A percentile compares a stretch with the other conserved stretches of the same genome.
These are phyloP conservation scores for Myotis yumanensis DNA, from an alignment of 2,113 vertebrate species.

Conservation along the genomic window DNA sequence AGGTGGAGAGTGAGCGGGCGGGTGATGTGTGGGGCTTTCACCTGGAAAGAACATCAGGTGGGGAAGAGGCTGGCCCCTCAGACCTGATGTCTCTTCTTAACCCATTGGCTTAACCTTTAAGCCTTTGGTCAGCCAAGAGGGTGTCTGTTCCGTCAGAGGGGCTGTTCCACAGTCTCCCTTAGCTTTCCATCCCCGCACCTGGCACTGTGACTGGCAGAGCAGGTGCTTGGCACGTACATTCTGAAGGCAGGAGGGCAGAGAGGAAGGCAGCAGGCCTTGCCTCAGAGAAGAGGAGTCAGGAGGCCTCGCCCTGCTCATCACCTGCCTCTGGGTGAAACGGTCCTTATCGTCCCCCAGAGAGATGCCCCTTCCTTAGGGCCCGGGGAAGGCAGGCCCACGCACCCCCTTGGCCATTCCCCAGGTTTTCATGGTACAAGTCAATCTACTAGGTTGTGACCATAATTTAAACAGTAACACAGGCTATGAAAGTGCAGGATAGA, in stretches of 20 bases:
- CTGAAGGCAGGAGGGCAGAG: not conserved
- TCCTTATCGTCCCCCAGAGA: not conserved
- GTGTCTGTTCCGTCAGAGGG: not conserved
- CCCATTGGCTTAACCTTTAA: not conserved
- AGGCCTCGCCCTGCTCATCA: not conserved
- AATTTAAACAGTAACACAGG: not conserved
- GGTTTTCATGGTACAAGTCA: not conserved
- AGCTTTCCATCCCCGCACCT: not conserved
- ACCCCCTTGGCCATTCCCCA: not conserved
- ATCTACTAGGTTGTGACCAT: not conserved
- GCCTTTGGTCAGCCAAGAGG: not conserved
- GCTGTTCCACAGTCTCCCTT: not conserved
- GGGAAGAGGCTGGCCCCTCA: not conserved
- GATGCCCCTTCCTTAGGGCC: not conserved
- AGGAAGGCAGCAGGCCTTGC: not conserved
- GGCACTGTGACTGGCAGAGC: not conserved
- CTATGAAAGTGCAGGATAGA: not conserved
- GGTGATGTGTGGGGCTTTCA: not conserved
- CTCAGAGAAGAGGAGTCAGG: not conserved
- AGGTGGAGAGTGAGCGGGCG: not conserved
- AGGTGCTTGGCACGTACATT: not conserved
- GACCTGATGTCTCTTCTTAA: not conserved
- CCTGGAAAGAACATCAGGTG: too few relatives aligned
- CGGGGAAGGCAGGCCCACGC: not conserved
- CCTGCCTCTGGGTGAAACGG: not conserved